Conservation (phyloP, 2,888 invertebrate species). For the Byasa hedistus region DNA sequence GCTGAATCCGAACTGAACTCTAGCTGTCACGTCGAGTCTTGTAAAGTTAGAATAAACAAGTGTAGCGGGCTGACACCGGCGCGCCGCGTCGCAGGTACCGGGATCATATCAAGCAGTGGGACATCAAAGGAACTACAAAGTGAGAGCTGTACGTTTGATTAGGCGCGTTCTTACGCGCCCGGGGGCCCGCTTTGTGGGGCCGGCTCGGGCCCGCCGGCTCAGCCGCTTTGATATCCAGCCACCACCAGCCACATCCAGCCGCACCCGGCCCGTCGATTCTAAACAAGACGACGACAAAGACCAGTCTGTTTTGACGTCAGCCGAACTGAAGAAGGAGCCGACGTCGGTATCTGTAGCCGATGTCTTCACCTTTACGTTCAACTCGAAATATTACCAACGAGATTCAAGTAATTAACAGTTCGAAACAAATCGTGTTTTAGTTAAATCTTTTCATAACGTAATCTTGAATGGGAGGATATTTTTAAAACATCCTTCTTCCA, state of each 20-base stretch:
- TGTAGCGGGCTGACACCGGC: conserved; percentile 30
- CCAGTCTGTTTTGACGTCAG: conserved; percentile 23
- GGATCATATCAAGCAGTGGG: conserved; percentile 58
- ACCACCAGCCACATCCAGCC: conserved; percentile 41
- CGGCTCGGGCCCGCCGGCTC: conserved; percentile 43
- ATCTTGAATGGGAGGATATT: no score
- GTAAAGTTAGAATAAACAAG: conserved; percentile 18
- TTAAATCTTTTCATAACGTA: no score
- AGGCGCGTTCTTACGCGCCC: conserved; percentile 70
- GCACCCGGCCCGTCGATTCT: conserved; percentile 65
- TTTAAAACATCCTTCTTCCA: no score
- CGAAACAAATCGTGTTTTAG: no score
- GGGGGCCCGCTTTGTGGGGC: conserved; percentile 68
- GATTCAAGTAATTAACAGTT: no score
- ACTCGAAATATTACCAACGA: no score
- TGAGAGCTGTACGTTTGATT: conserved; percentile 74
- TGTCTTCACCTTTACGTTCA: not conserved
- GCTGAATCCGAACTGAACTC: no score
- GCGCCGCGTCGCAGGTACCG: conserved; percentile 51
- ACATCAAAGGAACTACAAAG: conserved; percentile 76
- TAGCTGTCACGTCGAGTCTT: not conserved
- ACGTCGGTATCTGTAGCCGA: not conserved
- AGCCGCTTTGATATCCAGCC: conserved; percentile 57
- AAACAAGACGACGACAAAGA: conserved; percentile 6
- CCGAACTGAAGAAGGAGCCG: not conserved